Evolutionary conservation across 2,113 vertebrate genomes (phyloP), one percentile per base, ranked within the genome.

Genomic region (Stomatorhinus ivindoensis): DNA sequence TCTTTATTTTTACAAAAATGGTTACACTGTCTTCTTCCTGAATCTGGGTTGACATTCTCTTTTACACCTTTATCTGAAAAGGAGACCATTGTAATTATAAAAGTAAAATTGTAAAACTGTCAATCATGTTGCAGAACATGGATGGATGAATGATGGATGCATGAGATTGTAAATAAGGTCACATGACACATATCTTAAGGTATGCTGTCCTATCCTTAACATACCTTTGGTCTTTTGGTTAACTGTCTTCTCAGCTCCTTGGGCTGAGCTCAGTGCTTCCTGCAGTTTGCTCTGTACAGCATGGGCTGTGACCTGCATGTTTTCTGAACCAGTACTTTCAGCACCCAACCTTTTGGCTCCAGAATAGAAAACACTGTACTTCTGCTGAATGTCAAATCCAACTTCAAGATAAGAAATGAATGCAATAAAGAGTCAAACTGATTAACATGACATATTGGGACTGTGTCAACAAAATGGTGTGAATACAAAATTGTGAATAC

Each of bases 1-100:
- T 97, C 95, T 93, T 99, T 99, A 92, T 97, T 98, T 96, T 97
- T 99, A 94, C 98, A 99, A 88, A 96, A 96, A 93, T 99, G 98
- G 94, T 97, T 97, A 92, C 98, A 99, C 87, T 95, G 94, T 94
- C 97, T 96, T 91, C 95, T 98, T 89, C 93, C 94, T 31, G 88
- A 58, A 92, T 95, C 95, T 93, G 90, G 94, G 85, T 51, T 91
- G 69, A 86, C 4, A 87, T 89, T 90, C 65, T 89, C 92, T 31
- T 91, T 94, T 91, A 87, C 91, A 76, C 55, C 91, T 94, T 91
- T 95, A 31, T 35, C 42, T 46, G 44, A 55, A 51, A 44, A 47
- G n/a, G 5, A 89, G 35, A 65, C 13, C 17, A 35, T 39, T 39
- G 17, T 17, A 76, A 76, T 76, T 42, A 46, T 24, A 65, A 21